These are phyloP conservation scores for Lepidurus couesii DNA, from an alignment of 1,140 invertebrate genomes.

Conservation along the genomic window DNA sequence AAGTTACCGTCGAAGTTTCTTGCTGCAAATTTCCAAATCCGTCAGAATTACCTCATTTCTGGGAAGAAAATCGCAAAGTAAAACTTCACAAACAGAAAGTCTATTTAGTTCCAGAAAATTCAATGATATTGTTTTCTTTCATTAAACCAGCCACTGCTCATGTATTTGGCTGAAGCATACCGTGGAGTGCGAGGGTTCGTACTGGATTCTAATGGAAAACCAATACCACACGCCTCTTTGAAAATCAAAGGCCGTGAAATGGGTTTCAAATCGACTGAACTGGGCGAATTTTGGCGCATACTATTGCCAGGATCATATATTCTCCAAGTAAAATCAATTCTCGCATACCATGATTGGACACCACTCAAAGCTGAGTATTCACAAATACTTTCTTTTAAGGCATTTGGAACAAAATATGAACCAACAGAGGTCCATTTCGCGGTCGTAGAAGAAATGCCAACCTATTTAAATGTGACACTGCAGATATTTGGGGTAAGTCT, in stretches of 20 bases:
- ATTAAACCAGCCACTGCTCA: constrained; percentile 61
- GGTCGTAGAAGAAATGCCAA: constrained; percentile 74
- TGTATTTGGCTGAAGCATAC: constrained; percentile 81
- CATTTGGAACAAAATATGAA: constrained; percentile 72
- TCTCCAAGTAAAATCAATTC: constrained; percentile 58
- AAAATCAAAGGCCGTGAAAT: constrained; percentile 69
- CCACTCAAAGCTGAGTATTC: background rate
- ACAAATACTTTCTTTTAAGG: constrained; percentile 49
- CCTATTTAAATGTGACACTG: constrained; percentile 73
- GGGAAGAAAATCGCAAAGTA: constrained; percentile 77
- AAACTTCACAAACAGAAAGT: background rate
- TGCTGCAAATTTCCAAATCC: constrained; percentile 93
- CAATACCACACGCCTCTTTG: constrained; percentile 72
- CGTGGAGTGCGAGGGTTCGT: constrained; percentile 78
- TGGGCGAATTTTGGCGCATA: constrained; percentile 90
- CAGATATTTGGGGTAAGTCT: constrained; percentile 41
- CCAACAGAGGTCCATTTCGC: constrained; percentile 77
- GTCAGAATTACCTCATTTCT: constrained; percentile 78
- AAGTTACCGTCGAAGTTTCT: constrained; percentile 93
- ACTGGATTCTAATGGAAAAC: constrained; percentile 69
- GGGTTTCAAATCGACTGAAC: constrained; percentile 78
- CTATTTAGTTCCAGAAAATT: background rate
- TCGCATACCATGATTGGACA: background rate
- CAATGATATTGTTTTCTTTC: background rate
- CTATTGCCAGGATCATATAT: constrained; percentile 75